Evolutionary conservation across 2,888 invertebrate species (phyloP).

Genomic region (Caenorhabditis afra): DNA sequence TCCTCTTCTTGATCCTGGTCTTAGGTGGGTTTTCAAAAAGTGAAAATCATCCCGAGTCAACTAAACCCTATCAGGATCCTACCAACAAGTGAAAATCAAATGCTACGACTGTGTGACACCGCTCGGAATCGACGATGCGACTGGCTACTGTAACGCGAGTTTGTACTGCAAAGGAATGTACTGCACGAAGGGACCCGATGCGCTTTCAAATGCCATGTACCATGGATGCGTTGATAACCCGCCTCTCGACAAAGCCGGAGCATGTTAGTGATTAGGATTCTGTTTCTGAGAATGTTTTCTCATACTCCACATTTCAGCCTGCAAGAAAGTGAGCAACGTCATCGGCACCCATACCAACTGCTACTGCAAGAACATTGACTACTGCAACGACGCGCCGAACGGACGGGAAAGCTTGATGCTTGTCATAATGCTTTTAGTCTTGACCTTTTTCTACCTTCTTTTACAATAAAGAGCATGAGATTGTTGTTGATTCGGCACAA

Average conservation of each 20-base stretch:
- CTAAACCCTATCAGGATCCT: conserved; percentile 1
- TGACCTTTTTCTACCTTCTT: conserved; percentile 29
- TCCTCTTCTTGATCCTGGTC: not conserved
- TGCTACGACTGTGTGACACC: conserved; percentile 59
- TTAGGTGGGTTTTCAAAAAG: conserved; percentile 3
- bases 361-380: conserved; percentile 70
- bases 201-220: conserved; percentile 52
- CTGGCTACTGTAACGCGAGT: conserved; percentile 39
- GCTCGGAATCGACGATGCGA: conserved; percentile 25
- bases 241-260: conserved; percentile 48
- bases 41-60: not conserved
- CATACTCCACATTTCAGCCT: conserved; percentile 49
- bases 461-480: conserved; percentile 28
- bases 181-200: conserved; percentile 66
- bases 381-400: conserved; percentile 51
- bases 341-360: conserved; percentile 56
- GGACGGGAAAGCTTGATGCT: conserved; percentile 10
- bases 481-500: conserved; percentile 14
- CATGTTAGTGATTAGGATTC: conserved; percentile 11
- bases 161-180: conserved; percentile 54
- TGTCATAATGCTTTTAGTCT: conserved; percentile 14
- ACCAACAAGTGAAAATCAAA: conserved; percentile 57
- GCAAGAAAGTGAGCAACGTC: conserved; percentile 44
- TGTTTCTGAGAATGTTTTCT: not conserved
- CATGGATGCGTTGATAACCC: conserved; percentile 57